Conservation (phyloP, 2,888 invertebrate genomes). For the Drosophila recens region DNA sequence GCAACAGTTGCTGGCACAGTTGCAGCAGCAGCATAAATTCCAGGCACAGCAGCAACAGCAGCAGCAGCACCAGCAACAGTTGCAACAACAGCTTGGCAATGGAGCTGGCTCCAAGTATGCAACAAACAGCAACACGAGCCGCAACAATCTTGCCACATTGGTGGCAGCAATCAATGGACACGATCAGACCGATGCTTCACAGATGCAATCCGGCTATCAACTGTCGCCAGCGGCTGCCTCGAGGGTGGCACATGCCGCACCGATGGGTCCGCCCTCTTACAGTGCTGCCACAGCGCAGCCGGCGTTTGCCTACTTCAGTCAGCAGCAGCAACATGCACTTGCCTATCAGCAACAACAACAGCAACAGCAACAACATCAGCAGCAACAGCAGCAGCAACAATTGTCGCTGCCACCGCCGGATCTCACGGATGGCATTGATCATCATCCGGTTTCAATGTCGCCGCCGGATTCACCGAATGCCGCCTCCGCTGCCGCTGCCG, state of each 20-base stretch:
- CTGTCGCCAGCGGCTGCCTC: conserved; percentile 77
- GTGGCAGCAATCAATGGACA: conserved; percentile 79
- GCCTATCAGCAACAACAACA: conserved; percentile 56
- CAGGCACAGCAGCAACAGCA: conserved; percentile 65
- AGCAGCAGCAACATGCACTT: conserved; percentile 43
- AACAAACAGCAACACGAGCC: conserved; percentile 71
- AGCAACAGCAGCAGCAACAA: conserved; percentile 43
- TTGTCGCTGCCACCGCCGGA: conserved; percentile 66
- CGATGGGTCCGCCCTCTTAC: conserved; percentile 79
- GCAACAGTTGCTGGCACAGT: conserved; percentile 72
- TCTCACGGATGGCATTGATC: conserved; percentile 79
- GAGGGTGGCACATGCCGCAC: conserved; percentile 62
- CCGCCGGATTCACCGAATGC: conserved; percentile 72
- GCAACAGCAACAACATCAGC: conserved; percentile 53
- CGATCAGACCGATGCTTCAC: conserved; percentile 52
- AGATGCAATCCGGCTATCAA: conserved; percentile 69
- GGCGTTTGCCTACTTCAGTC: conserved; percentile 66
- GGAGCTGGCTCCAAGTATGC: conserved; percentile 65
- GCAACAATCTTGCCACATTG: conserved; percentile 70
- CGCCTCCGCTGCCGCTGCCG: conserved; percentile 44
- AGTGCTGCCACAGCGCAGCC: conserved; percentile 79
- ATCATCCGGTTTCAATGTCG: conserved; percentile 55
- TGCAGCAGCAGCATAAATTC: conserved; percentile 78
- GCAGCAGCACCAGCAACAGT: conserved; percentile 62
- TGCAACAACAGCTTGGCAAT: conserved; percentile 74